Conservation (phyloP, 2,888 invertebrate genomes). For the Ichneumon xanthorius region DNA sequence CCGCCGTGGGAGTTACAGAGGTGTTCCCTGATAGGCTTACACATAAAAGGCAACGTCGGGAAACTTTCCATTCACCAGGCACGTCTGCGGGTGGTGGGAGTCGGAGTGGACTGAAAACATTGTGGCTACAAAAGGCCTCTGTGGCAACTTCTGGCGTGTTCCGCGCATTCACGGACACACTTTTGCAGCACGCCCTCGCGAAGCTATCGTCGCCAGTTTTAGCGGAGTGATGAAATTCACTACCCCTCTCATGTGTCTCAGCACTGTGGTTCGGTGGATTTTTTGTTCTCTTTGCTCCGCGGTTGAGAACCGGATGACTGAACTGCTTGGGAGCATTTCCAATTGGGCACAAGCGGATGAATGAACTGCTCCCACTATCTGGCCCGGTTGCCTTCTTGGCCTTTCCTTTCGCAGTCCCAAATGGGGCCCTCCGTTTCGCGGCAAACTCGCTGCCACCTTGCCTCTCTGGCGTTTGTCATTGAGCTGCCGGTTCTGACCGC, state of each 20-base stretch:
- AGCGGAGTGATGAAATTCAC: not conserved
- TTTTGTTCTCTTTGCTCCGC: not conserved
- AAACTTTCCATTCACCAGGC: conserved; percentile 55
- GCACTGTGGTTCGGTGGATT: not conserved
- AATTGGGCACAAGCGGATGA: too few relatives aligned
- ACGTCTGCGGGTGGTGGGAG: conserved; percentile 10
- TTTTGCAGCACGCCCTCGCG: not conserved
- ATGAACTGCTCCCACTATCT: too few relatives aligned
- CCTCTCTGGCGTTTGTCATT: too few relatives aligned
- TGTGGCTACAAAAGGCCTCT: conserved; percentile 48
- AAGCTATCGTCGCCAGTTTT: not conserved
- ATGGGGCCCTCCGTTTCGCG: too few relatives aligned
- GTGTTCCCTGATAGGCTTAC: conserved; percentile 49
- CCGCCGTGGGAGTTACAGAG: conserved; percentile 39
- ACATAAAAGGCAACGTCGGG: conserved; percentile 21
- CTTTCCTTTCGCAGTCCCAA: too few relatives aligned
- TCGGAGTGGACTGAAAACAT: conserved; percentile 49
- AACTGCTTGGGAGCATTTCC: too few relatives aligned
- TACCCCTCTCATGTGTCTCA: not conserved
- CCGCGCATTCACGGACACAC: not conserved
- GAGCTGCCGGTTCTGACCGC: too few relatives aligned
- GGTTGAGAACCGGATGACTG: too few relatives aligned
- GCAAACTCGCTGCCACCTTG: too few relatives aligned
- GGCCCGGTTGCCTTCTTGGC: too few relatives aligned
- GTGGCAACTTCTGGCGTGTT: not conserved